These are phyloP conservation scores for Nibea albiflora DNA, from an alignment of 2,113 vertebrate species.

Conservation along the genomic window DNA sequence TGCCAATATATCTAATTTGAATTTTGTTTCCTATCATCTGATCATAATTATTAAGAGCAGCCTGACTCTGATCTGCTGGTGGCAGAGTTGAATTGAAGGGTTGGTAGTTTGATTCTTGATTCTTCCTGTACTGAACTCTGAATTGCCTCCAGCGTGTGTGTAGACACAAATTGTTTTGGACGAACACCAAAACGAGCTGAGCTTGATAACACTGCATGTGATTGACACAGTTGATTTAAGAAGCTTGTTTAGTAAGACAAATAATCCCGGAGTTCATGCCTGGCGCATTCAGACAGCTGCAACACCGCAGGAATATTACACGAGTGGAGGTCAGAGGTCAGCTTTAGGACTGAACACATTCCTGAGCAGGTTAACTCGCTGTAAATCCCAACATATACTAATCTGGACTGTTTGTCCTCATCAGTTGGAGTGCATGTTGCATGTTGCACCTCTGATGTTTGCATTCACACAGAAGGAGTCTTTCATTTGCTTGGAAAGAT, in stretches of 20 bases:
- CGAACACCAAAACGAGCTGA: background rate
- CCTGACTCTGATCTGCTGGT: background rate
- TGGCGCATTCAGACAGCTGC: background rate
- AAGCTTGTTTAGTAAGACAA: background rate
- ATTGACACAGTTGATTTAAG: background rate
- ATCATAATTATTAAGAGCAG: background rate
- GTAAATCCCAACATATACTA: background rate
- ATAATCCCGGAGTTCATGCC: background rate
- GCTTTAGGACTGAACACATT: background rate
- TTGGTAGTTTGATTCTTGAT: background rate
- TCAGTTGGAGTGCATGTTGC: background rate
- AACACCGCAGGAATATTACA: background rate
- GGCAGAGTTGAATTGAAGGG: background rate
- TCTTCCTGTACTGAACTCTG: background rate
- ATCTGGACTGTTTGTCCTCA: background rate
- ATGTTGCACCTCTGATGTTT: background rate
- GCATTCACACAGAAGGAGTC: background rate
- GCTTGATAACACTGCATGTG: background rate
- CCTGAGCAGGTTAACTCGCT: background rate
- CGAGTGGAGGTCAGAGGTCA: slow-evolving; percentile 15
- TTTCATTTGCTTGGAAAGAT: background rate
- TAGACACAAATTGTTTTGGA: background rate
- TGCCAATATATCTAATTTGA: too few relatives aligned
- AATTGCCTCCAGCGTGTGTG: background rate
- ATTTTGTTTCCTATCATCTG: too few relatives aligned